Percentiles rank a stretch among this genome's conserved stretches.
These are phyloP conservation scores for Zhengitettix transpicula DNA, from an alignment of 2,888 invertebrate genomes.

Conservation along the genomic window DNA sequence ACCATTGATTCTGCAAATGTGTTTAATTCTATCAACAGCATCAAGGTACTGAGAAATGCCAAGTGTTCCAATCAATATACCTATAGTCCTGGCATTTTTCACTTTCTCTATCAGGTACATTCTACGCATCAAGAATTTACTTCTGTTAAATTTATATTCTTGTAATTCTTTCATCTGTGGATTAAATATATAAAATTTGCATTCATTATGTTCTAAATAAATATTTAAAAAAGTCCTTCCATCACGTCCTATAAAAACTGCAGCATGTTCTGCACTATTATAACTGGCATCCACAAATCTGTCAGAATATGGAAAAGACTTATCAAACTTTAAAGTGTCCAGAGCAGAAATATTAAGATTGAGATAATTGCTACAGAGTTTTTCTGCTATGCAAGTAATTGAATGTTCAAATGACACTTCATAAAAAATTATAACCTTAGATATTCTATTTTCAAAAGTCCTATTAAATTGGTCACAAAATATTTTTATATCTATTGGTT, in stretches of 20 bases:
- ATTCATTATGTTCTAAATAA: conserved; percentile 8
- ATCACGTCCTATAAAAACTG: conserved; percentile 49
- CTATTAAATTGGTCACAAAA: conserved; percentile 11
- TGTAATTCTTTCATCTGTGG: neutral
- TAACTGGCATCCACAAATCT: too few relatives aligned
- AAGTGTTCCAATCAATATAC: conserved; percentile 81
- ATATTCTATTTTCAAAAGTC: conserved; percentile 14
- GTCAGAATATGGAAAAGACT: neutral
- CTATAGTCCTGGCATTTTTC: conserved; percentile 74
- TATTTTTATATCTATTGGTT: conserved; percentile 32
- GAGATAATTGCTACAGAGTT: neutral
- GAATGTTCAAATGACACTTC: neutral
- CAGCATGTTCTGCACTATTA: conserved; percentile 32
- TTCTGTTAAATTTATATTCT: conserved; percentile 21
- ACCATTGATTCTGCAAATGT: conserved; percentile 51
- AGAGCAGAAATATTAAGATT: conserved; percentile 7
- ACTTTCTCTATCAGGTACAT: conserved; percentile 77
- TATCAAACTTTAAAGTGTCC: neutral
- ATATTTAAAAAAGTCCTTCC: conserved; percentile 44
- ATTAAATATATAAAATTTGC: neutral
- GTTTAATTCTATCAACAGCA: conserved; percentile 55
- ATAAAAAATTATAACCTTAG: conserved; percentile 12
- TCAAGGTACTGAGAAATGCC: conserved; percentile 64
- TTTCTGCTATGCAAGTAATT: neutral
- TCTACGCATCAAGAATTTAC: conserved; percentile 57